Evolutionary conservation across 2,797 vertebrate genomes (phyloP), one percentile per base, ranked within the genome.

Genomic region (Pelochelys cantorii): DNA sequence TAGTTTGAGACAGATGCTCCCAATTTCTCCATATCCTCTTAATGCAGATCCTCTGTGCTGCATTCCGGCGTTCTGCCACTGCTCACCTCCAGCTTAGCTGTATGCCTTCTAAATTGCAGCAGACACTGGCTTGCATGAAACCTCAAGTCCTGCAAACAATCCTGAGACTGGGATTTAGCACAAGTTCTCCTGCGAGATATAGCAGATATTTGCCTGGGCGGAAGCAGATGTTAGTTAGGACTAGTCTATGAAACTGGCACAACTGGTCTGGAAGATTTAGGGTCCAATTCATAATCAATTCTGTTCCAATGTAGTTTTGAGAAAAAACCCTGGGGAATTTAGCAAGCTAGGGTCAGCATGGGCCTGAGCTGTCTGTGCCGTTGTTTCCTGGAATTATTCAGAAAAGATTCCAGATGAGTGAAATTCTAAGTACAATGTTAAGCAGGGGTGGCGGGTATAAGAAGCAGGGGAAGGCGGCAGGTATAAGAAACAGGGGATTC

Each of bases 311-410:
- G 34, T 79, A 42, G 75, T 91, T 89, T 79, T 65, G 42, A 81
- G 79, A 81, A 81, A 93, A 22, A 65, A n/a, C n/a, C 54, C 27
- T 2, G 29, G 11, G 82, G 85, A 86, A 85, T 91, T 84, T 91
- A 56, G 11, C 79, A 34, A 92, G 71, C 31, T 54, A 90, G 25
- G 48, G 52, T 31, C 56, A 48, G 11, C 86, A n/a, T 68, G 0
- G 7, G 74, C 42, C 27, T 42, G 11, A 71, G 57, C 29, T 77
- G 27, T 74, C 13, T 56, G 29, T 71, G 56, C 25, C 4, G 2
- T 29, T 77, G 74, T 29, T 77, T 77, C 74, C 74, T 77, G 74
- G 27, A 86, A 37, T 94, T 83, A 84, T 54, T 89, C 11, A 11
- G 81, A 95, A 48, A 27, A 57, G 81, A 77, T 84, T 92, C 91